Evolutionary conservation across 2,888 invertebrate species (phyloP), one percentile per base, ranked within the genome.

Genomic region (Diachrysia chrysitis): DNA sequence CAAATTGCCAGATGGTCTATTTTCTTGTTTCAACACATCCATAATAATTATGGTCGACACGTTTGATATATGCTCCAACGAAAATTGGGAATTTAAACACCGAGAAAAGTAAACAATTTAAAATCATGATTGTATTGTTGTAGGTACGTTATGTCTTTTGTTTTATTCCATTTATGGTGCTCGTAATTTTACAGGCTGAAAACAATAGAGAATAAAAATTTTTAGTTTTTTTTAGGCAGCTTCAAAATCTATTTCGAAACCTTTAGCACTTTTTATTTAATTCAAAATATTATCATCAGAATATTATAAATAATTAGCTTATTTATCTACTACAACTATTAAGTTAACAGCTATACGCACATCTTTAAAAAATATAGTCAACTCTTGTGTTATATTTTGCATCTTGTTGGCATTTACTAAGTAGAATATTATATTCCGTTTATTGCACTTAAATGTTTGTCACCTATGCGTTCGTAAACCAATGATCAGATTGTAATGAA

Each of bases 1-100:
- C 88, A 83, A 91, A 90, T 91, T 85, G 88, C 91, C 94, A 95
- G 90, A 93, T 94, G 93, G 89, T 90, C 82, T 87, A 86, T 90
- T 93, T 93, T 93, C 81, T 92, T 91, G 90, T 90, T 90, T 89
- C 85, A 83, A 89, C 87, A 90, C 86, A 88, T 88, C 87, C 86
- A 86, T 85, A 85, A 87, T 90, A 89, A 90, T 91, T 87, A 85
- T 86, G 86, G 88, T 88, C 88, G 92, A 92, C 90, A 90, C 84
- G 84, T 90, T 86, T 89, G 87, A 86, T 85, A 88, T 83, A 90
- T 85, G 90, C 86, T 85, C 84, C 87, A 84, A 73, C 70, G 85
- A 83, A 82, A 88, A 89, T 88, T 86, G 76, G 85, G 86, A 88
- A 90, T 90, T 89, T 82, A 79, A 81, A 72, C 69, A 78, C 57